A percentile compares a stretch with the other conserved stretches of the same genome.
phyloP scores from a whole-genome alignment of 2,797 vertebrate genomes.

The Diglossa cyanea region DNA sequence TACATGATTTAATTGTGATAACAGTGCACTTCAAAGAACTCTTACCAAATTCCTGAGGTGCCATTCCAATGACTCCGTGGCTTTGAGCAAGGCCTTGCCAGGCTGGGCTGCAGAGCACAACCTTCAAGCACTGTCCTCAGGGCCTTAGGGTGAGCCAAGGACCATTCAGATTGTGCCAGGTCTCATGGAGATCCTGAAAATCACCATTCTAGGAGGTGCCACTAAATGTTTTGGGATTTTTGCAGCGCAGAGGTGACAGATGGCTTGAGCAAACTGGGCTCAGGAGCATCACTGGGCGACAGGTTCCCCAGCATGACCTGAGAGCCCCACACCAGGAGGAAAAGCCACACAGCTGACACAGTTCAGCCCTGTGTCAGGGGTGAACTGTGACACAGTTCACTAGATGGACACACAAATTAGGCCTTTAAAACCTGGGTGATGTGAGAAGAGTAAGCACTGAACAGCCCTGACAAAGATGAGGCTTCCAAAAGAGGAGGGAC shows the following conservation, averaged over 20 bases:
- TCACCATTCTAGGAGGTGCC: background rate
- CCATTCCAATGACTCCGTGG: background rate
- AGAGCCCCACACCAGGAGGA: background rate
- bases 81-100: background rate
- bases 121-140: background rate
- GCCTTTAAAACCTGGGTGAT: background rate
- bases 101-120: background rate
- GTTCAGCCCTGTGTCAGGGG: background rate
- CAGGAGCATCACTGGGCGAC: accelerated
- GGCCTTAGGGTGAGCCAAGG: background rate
- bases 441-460: background rate
- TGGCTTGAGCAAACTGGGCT: background rate
- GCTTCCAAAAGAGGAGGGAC: background rate
- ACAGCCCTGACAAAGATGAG: background rate
- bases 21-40: constrained; percentile 37
- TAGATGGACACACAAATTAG: background rate
- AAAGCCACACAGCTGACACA: background rate
- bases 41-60: background rate
- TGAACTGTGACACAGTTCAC: too few relatives aligned
- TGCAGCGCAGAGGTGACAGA: accelerated
- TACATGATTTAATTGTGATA: constrained; percentile 23
- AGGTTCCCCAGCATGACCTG: background rate
- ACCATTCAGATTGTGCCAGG: background rate
- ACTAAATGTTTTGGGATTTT: background rate
- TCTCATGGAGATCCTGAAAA: background rate